These are phyloP conservation scores for Ceriagrion tenellum DNA, from an alignment of 2,888 invertebrate genomes.

Conservation along the genomic window DNA sequence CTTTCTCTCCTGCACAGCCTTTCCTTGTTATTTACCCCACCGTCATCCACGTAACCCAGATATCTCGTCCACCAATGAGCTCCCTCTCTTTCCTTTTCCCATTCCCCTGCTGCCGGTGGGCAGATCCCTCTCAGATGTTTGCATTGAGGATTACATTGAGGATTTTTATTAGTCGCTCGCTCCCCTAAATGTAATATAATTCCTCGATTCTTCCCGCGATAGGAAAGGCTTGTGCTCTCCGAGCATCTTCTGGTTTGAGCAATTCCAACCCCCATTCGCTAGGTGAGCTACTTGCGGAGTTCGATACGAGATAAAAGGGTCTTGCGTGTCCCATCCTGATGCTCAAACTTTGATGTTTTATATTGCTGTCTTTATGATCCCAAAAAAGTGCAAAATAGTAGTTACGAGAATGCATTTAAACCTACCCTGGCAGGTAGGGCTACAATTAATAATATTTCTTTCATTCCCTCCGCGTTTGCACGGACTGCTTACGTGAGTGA, in stretches of 20 bases:
- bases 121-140: background rate
- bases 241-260: background rate
- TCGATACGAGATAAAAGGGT: background rate
- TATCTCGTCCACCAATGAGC: conserved; percentile 16
- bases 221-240: background rate
- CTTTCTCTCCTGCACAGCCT: background rate
- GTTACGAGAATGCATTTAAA: too few species aligned
- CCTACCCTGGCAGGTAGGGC: too few species aligned
- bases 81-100: background rate
- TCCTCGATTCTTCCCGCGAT: background rate
- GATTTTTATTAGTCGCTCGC: background rate
- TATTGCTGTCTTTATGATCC: too few species aligned
- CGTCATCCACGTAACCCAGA: conserved; percentile 34
- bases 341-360: too few species aligned
- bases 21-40: conserved; percentile 9
- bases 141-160: background rate
- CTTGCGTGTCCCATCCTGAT: background rate
- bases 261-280: background rate
- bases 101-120: background rate
- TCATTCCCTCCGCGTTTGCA: too few species aligned
- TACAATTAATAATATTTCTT: too few species aligned
- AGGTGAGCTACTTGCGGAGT: background rate
- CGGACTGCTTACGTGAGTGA: too few species aligned
- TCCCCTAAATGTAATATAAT: background rate
- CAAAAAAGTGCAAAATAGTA: too few species aligned